phyloP scores from a whole-genome alignment of 2,888 invertebrate genomes.

The Aspidiotus destructor region DNA sequence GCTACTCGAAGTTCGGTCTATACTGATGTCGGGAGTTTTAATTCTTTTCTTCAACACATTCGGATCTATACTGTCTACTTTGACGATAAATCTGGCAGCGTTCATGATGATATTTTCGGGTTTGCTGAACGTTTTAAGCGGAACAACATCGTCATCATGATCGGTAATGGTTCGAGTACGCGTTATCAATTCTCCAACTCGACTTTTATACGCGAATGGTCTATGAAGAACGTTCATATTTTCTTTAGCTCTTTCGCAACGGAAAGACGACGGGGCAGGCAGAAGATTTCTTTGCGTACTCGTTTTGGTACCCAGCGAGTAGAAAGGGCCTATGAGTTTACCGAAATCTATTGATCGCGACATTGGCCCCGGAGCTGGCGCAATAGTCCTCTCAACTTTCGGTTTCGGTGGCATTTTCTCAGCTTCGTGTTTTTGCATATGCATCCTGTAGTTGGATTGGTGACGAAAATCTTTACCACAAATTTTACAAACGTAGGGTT shows the following conservation, averaged over 20 bases:
- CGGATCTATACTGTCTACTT: constrained; percentile 18
- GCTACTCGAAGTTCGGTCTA: constrained; percentile 6
- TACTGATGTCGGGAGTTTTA: constrained; percentile 23
- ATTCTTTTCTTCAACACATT: constrained; percentile 16
- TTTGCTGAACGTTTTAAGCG: constrained; percentile 22
- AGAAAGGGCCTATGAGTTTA: constrained; percentile 16
- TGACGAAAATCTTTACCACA: constrained; percentile 21
- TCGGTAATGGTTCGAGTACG: background rate
- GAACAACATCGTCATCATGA: constrained; percentile 13
- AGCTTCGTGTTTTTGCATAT: constrained; percentile 21
- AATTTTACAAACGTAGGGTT: constrained; percentile 14
- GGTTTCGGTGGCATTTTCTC: constrained; percentile 5
- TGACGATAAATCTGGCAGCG: constrained; percentile 23
- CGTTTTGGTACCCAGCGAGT: constrained; percentile 8
- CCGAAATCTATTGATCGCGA: constrained; percentile 18
- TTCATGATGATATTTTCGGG: constrained; percentile 24
- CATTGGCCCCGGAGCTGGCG: background rate
- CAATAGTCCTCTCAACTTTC: background rate
- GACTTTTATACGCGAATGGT: background rate
- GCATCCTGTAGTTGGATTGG: constrained; percentile 13
- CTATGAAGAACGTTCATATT: constrained; percentile 12
- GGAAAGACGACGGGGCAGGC: background rate
- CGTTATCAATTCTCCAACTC: background rate
- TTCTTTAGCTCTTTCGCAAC: constrained; percentile 1
- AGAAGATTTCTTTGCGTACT: background rate